Percentiles rank a stretch among this genome's conserved stretches.
Conservation (phyloP, 1,140 invertebrate species). For the Danaus plexippus region DNA sequence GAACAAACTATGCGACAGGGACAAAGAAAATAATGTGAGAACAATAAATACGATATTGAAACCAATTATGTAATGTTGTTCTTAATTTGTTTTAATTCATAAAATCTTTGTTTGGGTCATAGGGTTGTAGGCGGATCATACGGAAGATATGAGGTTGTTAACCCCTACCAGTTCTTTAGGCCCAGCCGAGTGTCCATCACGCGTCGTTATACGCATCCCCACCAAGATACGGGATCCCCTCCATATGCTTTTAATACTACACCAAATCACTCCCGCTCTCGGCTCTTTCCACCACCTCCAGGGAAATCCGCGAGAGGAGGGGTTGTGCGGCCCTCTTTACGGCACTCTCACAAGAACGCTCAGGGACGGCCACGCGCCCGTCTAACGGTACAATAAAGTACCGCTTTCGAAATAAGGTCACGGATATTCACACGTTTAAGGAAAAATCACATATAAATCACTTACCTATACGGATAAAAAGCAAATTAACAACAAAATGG, state of each 20-base stretch:
- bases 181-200: conserved; percentile 60
- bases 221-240: conserved; percentile 69
- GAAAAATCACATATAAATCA: conserved; percentile 29
- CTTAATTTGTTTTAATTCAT: conserved; percentile 33
- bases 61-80: conserved; percentile 52
- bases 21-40: conserved; percentile 42
- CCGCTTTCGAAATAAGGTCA: conserved; percentile 69
- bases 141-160: conserved; percentile 54
- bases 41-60: conserved; percentile 26
- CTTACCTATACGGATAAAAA: conserved; percentile 27
- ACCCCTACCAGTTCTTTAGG: conserved; percentile 68
- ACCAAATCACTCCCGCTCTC: conserved; percentile 71
- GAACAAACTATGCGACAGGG: conserved; percentile 11
- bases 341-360: conserved; percentile 50
- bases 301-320: conserved; percentile 68
- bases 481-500: no score
- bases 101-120: conserved; percentile 28
- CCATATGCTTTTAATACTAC: conserved; percentile 51
- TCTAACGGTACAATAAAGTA: conserved; percentile 62
- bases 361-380: conserved; percentile 61
- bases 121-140: conserved; percentile 44
- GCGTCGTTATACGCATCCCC: conserved; percentile 64
- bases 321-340: conserved; percentile 60
- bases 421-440: conserved; percentile 56
- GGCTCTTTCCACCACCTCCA: conserved; percentile 65